Evolutionary conservation across 2,797 vertebrate species (phyloP).

Genomic region (Coilia nasus): DNA sequence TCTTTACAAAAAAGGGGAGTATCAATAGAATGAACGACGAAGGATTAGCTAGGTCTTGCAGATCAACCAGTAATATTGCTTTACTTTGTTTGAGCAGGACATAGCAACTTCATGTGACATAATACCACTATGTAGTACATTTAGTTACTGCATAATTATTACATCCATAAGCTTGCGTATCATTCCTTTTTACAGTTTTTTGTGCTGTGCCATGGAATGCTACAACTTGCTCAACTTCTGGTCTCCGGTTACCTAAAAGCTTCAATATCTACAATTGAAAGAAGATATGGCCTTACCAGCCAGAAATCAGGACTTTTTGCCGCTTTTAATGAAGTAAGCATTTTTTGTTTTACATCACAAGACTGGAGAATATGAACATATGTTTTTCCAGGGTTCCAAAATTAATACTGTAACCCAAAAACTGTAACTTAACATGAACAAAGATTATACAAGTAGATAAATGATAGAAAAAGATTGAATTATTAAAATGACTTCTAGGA

Average conservation of each 20-base stretch:
- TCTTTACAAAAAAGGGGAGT: no score
- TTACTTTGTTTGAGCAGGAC: no score
- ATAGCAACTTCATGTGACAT: no score
- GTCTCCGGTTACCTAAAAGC: conserved; percentile 92
- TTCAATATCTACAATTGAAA: conserved; percentile 92
- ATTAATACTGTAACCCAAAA: background rate
- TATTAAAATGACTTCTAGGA: no score
- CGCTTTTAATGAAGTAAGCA: conserved; percentile 89
- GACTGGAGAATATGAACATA: background rate
- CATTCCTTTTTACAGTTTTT: conserved; percentile 80
- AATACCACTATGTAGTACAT: no score
- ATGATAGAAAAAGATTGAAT: no score
- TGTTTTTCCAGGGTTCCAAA: background rate
- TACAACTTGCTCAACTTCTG: conserved; percentile 89
- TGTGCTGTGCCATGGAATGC: conserved; percentile 87
- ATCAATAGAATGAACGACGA: no score
- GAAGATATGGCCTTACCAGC: conserved; percentile 90
- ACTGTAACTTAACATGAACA: background rate
- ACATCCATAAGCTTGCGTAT: background rate
- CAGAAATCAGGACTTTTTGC: conserved; percentile 87
- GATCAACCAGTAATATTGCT: no score
- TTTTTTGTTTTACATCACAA: background rate
- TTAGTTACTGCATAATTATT: background rate
- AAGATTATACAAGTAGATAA: background rate
- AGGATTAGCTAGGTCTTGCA: no score